A percentile compares a stretch with the other conserved stretches of the same genome.
Evolutionary conservation across 2,888 invertebrate species (phyloP).

Genomic region (Aromia moschata): DNA sequence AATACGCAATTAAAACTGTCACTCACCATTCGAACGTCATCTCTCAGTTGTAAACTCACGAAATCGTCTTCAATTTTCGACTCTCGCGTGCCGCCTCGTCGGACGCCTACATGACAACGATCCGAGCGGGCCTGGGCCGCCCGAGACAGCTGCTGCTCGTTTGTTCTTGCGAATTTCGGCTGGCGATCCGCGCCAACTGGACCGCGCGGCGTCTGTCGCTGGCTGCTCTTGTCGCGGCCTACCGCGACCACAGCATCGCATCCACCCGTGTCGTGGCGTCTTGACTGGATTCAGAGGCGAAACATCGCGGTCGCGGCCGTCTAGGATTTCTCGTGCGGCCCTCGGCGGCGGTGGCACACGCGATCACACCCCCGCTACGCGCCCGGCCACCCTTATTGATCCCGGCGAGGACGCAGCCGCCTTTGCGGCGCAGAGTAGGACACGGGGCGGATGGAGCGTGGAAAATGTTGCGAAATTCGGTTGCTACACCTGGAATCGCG

Average conservation of each 20-base stretch:
- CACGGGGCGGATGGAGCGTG: slow-evolving; percentile 1
- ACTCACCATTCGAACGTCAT: no score
- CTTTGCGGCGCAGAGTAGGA: slow-evolving; percentile 13
- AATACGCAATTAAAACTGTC: no score
- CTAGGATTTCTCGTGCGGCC: slow-evolving; percentile 36
- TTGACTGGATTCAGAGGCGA: slow-evolving; percentile 14
- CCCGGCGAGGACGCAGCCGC: slow-evolving; percentile 58
- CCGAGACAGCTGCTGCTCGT: no score
- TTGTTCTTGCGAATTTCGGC: no score
- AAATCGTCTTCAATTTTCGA: no score
- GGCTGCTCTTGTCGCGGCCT: slow-evolving; percentile 12
- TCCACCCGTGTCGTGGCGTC: no score
- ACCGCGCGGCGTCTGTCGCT: slow-evolving; percentile 4
- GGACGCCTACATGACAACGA: no score
- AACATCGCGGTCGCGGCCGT: slow-evolving; percentile 13
- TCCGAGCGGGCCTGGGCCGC: no score
- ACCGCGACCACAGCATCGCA: slow-evolving; percentile 18
- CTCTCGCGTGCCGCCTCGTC: no score
- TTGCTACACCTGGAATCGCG: no score
- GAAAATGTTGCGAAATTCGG: no score
- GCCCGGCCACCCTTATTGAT: slow-evolving; percentile 59
- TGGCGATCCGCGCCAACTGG: neutral
- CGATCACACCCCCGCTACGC: slow-evolving; percentile 47
- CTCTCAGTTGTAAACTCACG: no score
- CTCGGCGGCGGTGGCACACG: slow-evolving; percentile 23